These are phyloP conservation scores for Melanerpes formicivorus DNA, from an alignment of 2,113 vertebrate species.

Conservation along the genomic window DNA sequence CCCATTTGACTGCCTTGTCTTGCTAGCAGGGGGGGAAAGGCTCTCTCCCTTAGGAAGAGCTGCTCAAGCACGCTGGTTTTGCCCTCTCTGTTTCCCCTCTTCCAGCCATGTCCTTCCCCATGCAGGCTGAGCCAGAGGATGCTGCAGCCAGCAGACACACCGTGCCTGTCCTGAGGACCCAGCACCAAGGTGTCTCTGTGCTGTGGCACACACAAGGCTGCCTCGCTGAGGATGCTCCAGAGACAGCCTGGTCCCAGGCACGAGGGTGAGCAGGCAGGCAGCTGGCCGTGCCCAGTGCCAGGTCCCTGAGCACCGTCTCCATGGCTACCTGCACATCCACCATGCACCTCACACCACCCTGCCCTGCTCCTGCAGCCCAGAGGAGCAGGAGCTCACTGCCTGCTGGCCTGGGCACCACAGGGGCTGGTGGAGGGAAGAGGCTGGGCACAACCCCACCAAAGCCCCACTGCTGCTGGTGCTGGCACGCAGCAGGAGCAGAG, in stretches of 20 bases:
- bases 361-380: not conserved
- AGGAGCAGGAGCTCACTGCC: not conserved
- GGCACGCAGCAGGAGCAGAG: not conserved
- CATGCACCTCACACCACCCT: accelerated
- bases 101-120: not conserved
- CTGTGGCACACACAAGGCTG: accelerated
- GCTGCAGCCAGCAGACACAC: accelerated
- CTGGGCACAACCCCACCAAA: not conserved
- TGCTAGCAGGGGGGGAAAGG: not conserved
- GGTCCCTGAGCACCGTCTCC: not conserved
- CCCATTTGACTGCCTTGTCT: not conserved
- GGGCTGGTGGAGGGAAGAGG: not conserved
- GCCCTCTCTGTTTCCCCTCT: not conserved
- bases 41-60: not conserved
- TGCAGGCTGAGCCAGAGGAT: not conserved
- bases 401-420: accelerated
- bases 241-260: not conserved
- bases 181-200: not conserved
- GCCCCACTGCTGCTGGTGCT: not conserved
- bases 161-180: accelerated
- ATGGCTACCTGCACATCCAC: not conserved
- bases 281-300: not conserved
- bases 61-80: not conserved
- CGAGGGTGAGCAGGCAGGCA: not conserved
- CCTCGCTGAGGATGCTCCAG: not conserved